These are phyloP conservation scores for Mastacembelus armatus DNA, from an alignment of 2,797 vertebrate species.

Conservation along the genomic window DNA sequence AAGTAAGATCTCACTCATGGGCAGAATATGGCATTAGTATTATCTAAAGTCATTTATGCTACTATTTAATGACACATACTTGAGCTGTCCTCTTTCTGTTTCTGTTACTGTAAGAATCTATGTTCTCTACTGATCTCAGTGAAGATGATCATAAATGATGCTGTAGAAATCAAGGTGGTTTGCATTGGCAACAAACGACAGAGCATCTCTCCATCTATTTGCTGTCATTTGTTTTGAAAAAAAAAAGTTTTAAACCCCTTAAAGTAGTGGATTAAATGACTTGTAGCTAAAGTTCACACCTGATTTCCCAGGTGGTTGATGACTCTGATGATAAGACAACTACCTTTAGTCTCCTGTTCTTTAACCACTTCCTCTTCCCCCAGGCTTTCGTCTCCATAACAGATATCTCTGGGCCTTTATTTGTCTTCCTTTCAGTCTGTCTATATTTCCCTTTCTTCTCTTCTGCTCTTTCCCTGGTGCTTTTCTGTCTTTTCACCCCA, in stretches of 20 bases:
- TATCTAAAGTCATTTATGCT: too few relatives aligned
- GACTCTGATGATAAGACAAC: slow-evolving; percentile 59
- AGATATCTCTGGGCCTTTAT: slow-evolving; percentile 44
- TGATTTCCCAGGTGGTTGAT: slow-evolving; percentile 66
- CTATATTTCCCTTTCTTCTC: slow-evolving; percentile 27
- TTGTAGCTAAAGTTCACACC: slow-evolving; percentile 38
- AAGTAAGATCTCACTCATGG: too few relatives aligned
- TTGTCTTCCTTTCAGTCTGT: slow-evolving; percentile 43
- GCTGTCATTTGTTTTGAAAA: slow-evolving; percentile 31
- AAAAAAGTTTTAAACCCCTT: slow-evolving; percentile 36
- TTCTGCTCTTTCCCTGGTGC: slow-evolving; percentile 11
- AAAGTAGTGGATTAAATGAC: slow-evolving; percentile 50
- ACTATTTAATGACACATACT: too few relatives aligned
- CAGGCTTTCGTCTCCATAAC: slow-evolving; percentile 38
- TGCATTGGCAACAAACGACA: slow-evolving; percentile 1
- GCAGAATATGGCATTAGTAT: too few relatives aligned
- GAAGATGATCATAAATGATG: too few relatives aligned
- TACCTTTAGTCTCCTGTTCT: slow-evolving; percentile 44
- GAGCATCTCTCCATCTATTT: neutral
- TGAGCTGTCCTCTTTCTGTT: too few relatives aligned
- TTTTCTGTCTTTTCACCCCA: slow-evolving; percentile 9
- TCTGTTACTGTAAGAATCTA: too few relatives aligned
- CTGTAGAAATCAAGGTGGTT: slow-evolving; percentile 22
- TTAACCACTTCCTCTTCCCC: slow-evolving; percentile 55
- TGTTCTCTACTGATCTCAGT: too few relatives aligned